Evolutionary conservation across 2,113 vertebrate species (phyloP), one percentile per base, ranked within the genome.

Genomic region (Stigmatopora argus): DNA sequence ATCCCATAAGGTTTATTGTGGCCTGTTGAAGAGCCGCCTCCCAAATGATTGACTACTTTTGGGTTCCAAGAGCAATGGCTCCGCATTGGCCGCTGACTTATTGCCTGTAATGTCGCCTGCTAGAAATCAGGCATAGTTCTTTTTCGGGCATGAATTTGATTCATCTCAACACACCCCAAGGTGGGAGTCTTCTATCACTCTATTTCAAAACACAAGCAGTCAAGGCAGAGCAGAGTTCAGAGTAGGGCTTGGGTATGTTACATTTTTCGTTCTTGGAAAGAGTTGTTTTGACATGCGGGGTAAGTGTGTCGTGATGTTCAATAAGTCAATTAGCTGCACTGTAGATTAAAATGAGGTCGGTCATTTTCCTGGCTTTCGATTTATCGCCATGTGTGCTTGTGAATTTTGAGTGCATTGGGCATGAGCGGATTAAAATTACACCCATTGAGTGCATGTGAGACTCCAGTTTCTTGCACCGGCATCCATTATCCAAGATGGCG

Each of bases 1-100:
- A 64, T 63, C 26, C 21, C 65, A 46, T 4, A 14, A 21, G 4
- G 6, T 9, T 65, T 68, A 58, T 63, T 63, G 56, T 63, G 38
- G 11, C 38, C 52, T 58, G 46, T 68, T 61, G 6, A 61, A 62
- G 38, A 35, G 51, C 66, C 53, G 55, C 66, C 55, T 11, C 56
- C 47, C 21, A 53, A 46, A 64, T 62, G 51, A 72, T 38, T 64
- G 38, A 62, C 58, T 55, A 34, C 58, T 71, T 75, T 55, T 55
- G 7, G 15, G 31, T 55, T 69, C 7, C 7, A 41, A 31, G n/a
- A 67, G 21, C 52, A 49, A 70, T 62, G 7, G 13, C 55, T 49
- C 3, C 1, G 9, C 17, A 26, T 13, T 49, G 48, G 46, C 3
- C 0, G 35, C 55, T 58, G 55, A 60, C 10, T 65, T 67, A 59